Conservation (phyloP, 2,888 invertebrate genomes). For the Habrosyne pyritoides region DNA sequence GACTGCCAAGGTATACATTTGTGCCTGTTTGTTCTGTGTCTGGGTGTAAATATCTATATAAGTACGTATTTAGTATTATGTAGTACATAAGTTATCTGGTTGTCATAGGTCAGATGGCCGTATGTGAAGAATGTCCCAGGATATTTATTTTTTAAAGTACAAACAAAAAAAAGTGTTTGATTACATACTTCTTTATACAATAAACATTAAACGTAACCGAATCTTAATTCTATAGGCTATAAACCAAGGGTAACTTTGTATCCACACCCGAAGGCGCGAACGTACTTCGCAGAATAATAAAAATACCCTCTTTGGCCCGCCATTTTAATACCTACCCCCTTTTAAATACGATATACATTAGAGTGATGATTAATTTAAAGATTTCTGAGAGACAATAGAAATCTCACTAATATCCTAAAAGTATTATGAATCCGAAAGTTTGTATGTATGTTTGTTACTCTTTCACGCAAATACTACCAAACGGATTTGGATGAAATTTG, state of each 20-base stretch:
- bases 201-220: conserved; percentile 29
- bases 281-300: conserved; percentile 40
- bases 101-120: no score
- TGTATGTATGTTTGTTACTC: no score
- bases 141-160: conserved; percentile 22
- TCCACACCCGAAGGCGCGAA: conserved; percentile 24
- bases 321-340: conserved; percentile 30
- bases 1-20: no score
- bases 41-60: no score
- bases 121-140: no score
- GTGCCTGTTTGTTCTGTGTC: no score
- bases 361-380: neutral
- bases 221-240: conserved; percentile 31
- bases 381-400: conserved; percentile 24
- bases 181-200: conserved; percentile 11
- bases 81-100: no score
- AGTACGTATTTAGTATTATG: no score
- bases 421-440: no score
- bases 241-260: conserved; percentile 34
- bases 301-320: conserved; percentile 30
- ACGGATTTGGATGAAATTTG: no score
- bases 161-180: conserved; percentile 19
- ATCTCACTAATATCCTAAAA: no score
- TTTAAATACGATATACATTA: conserved; percentile 33
- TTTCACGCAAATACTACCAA: no score